phyloP scores from a whole-genome alignment of 2,888 invertebrate genomes.

The Apodemia mormo region DNA sequence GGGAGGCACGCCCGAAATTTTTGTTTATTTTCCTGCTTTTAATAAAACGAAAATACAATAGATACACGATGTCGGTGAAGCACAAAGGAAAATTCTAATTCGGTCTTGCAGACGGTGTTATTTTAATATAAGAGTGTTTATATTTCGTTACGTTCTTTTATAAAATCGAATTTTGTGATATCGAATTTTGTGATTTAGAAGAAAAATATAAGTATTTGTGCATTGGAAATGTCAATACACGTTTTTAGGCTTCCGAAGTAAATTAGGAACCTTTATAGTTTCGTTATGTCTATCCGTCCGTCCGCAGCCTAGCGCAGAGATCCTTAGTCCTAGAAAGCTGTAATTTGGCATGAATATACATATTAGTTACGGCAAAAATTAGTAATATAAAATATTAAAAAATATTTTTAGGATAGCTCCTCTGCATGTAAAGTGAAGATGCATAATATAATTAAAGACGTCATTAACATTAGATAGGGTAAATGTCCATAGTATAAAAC shows the following conservation, averaged over 20 bases:
- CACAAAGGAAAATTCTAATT: slow-evolving; percentile 60
- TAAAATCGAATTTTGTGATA: slow-evolving; percentile 46
- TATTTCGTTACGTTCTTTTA: slow-evolving; percentile 42
- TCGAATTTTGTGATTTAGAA: slow-evolving; percentile 44
- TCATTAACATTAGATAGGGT: too few species aligned
- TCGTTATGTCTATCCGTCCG: too few species aligned
- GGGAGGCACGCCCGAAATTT: slow-evolving; percentile 42
- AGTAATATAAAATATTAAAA: too few species aligned
- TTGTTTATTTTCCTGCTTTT: slow-evolving; percentile 60
- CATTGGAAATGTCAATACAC: neutral
- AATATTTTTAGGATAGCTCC: too few species aligned
- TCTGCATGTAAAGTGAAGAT: too few species aligned
- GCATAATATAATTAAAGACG: too few species aligned
- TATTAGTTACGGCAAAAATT: too few species aligned
- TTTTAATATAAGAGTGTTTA: slow-evolving; percentile 50
- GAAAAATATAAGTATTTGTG: slow-evolving; percentile 24
- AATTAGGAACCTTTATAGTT: too few species aligned
- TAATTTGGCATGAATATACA: too few species aligned
- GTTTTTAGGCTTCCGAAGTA: neutral
- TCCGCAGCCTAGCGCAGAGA: too few species aligned
- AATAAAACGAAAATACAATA: slow-evolving; percentile 62
- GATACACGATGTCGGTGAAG: slow-evolving; percentile 43
- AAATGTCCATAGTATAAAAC: too few species aligned
- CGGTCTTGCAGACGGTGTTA: slow-evolving; percentile 50
- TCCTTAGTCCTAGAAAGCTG: too few species aligned